Base-by-base conservation (phyloP, 2,888 invertebrate genomes). In the Volucella inanis region DNA sequence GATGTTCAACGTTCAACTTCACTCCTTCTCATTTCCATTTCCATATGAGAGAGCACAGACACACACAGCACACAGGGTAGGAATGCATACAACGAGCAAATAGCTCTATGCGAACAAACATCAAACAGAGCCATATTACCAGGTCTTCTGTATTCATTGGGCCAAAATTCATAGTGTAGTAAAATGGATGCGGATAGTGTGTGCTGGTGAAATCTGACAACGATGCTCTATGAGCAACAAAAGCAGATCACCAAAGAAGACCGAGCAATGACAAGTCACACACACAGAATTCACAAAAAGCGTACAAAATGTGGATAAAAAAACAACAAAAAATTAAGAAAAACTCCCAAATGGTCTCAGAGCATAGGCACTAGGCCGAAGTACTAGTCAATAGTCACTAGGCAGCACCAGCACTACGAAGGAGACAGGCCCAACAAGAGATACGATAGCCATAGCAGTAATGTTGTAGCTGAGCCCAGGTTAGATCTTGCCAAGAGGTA, bases 161-260 rank as follows among this genome's bases (percentile, higher is more conserved):
- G 31, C 31, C 31, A 31, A 31, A 31, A 31, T 31, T 31, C 6
- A 31, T 4, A 31, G 31, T 31, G 31, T 31, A 31, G 31, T 6
- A 31, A 31, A 31, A 6, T 31, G 31, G 31, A 31, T 31, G 31
- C 6, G 31, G 31, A 61, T 11, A 68, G 45, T 54, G 38, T 45
- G 74, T 74, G 0, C 70, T 67, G 76, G 85, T 85, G 85, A 85
- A 85, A 85, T 85, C 85, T 85, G 85, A 85, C 85, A 81, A 85
- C 81, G 81, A 80, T 85, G 84, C 84, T 80, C 84, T 71, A 22
- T 38, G 62, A 81, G 43, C 81, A 81, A 80, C 76, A 85, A 85
- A 84, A 85, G 76, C 80, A 85, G 85, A 85, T 81, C 85, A 81
- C 85, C 81, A 85, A 77, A 81, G 80, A 75, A 75, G 67, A 80